Evolutionary conservation across 2,113 vertebrate species (phyloP).

Genomic region (Bungarus multicinctus): DNA sequence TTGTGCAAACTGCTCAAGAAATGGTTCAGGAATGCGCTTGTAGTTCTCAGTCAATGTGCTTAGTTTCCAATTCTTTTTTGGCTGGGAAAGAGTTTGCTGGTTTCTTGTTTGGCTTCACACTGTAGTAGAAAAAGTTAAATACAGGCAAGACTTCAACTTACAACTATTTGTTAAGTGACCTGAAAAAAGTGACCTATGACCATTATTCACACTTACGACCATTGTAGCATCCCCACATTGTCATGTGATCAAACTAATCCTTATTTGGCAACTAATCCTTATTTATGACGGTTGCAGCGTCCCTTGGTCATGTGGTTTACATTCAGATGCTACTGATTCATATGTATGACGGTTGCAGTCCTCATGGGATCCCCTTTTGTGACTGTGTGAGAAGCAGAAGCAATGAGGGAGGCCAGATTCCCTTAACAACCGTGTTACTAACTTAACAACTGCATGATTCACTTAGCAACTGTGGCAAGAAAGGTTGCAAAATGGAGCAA

Average conservation of each 20-base stretch:
- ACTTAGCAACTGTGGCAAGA: background rate
- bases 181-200: no score
- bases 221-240: background rate
- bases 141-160: background rate
- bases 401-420: no score
- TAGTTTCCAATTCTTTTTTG: background rate
- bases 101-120: background rate
- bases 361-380: no score
- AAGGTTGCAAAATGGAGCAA: background rate
- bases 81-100: background rate
- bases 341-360: no score
- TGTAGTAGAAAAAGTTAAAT: background rate
- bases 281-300: no score
- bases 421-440: background rate
- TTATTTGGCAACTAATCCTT: no score
- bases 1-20: background rate
- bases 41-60: background rate
- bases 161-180: background rate
- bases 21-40: background rate
- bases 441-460: background rate
- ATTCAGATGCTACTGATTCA: no score
- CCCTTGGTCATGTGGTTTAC: no score
- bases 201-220: background rate
- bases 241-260: no score
- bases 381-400: no score